Percentiles rank a stretch among this genome's conserved stretches.
Evolutionary conservation across 1,140 invertebrate species (phyloP).

Genomic region (Papilio helenus): DNA sequence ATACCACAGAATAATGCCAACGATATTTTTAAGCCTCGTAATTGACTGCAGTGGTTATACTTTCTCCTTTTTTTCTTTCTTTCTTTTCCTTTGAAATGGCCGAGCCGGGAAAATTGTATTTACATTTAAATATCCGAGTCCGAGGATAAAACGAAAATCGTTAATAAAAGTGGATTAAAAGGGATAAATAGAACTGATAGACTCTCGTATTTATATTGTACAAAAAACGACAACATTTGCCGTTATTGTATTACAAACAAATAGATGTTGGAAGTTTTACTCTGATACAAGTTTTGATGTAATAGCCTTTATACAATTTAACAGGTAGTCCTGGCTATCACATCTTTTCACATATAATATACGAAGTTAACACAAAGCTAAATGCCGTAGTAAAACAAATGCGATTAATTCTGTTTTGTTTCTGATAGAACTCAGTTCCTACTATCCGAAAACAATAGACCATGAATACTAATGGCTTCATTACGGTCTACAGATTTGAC

Average conservation of each 20-base stretch:
- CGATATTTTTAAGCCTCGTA: slow-evolving; percentile 79
- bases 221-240: neutral
- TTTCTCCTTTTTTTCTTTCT: slow-evolving; percentile 61
- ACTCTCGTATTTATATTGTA: slow-evolving; percentile 14
- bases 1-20: slow-evolving; percentile 68
- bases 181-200: slow-evolving; percentile 45
- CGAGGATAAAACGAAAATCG: slow-evolving; percentile 60
- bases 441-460: neutral
- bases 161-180: slow-evolving; percentile 63
- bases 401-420: neutral
- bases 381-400: neutral
- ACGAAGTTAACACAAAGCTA: neutral
- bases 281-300: neutral
- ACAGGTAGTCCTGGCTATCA: no score
- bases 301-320: neutral
- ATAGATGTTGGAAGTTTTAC: neutral
- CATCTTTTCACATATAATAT: no score
- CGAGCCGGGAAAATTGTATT: slow-evolving; percentile 69
- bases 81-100: slow-evolving; percentile 56
- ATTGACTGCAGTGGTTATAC: slow-evolving; percentile 71
- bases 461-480: slow-evolving; percentile 5
- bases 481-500: slow-evolving; percentile 1
- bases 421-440: neutral
- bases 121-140: slow-evolving; percentile 66
- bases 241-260: neutral